Evolutionary conservation across 2,888 invertebrate genomes (phyloP).

Genomic region (Actias luna): DNA sequence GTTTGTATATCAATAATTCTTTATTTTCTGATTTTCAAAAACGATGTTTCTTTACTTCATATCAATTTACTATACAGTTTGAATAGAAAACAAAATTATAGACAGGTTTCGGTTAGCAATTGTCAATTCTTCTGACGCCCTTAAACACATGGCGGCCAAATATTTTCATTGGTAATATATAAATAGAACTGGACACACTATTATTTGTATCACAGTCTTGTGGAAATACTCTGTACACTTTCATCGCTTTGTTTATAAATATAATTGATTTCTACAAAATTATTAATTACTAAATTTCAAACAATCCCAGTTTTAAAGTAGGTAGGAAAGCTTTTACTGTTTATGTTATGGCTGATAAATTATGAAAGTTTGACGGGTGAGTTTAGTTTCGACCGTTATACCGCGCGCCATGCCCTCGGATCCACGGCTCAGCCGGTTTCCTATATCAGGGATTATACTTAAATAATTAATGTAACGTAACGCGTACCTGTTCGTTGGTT

Average conservation of each 20-base stretch:
- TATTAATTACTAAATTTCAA: conserved; percentile 9
- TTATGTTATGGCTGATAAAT: conserved; percentile 30
- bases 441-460: conserved; percentile 33
- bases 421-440: conserved; percentile 27
- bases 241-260: not conserved
- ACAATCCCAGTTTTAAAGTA: conserved; percentile 5
- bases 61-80: no score
- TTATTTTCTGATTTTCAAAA: no score
- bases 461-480: conserved; percentile 33
- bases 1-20: no score
- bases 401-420: conserved; percentile 26
- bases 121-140: no score
- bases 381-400: conserved; percentile 25
- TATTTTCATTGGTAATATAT: no score
- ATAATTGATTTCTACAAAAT: not conserved
- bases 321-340: conserved; percentile 4
- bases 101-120: no score
- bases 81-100: no score
- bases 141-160: no score
- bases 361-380: conserved; percentile 32
- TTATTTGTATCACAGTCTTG: not conserved
- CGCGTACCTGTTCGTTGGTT: not conserved
- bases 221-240: not conserved
- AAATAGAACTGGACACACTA: not conserved
- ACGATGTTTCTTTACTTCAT: no score